Conservation (phyloP, 2,797 vertebrate genomes). For the Oryzias dopingdopingensis region DNA sequence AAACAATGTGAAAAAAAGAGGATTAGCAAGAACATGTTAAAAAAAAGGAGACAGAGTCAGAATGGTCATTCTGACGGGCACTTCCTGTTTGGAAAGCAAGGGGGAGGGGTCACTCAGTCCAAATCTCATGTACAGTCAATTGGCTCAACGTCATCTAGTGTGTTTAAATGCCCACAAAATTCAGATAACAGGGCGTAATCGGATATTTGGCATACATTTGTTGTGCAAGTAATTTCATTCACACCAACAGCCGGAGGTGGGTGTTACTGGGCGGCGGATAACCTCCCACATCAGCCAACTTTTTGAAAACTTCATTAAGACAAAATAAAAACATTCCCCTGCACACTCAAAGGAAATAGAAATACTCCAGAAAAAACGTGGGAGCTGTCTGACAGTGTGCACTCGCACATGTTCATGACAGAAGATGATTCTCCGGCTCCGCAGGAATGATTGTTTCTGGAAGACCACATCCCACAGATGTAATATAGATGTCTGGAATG, state of each 20-base stretch:
- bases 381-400: slow-evolving; percentile 75
- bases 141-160: too few relatives aligned
- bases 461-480: slow-evolving; percentile 73
- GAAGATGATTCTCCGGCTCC: slow-evolving; percentile 71
- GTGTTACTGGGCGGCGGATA: slow-evolving; percentile 47
- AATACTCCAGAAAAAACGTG: slow-evolving; percentile 71
- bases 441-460: slow-evolving; percentile 72
- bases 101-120: too few relatives aligned
- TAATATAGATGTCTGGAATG: slow-evolving; percentile 77
- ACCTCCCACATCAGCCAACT: slow-evolving; percentile 74
- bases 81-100: too few relatives aligned
- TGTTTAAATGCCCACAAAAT: too few relatives aligned
- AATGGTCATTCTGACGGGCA: too few relatives aligned
- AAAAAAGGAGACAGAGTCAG: too few relatives aligned
- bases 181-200: too few relatives aligned
- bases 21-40: too few relatives aligned
- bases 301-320: slow-evolving; percentile 83
- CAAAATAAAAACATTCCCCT: slow-evolving; percentile 76
- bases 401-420: slow-evolving; percentile 75
- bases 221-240: slow-evolving; percentile 16
- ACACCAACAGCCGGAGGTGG: slow-evolving; percentile 42
- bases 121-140: too few relatives aligned
- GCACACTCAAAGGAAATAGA: slow-evolving; percentile 76
- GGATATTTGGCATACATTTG: too few relatives aligned
- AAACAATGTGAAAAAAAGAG: too few relatives aligned